Percentiles rank a stretch among this genome's conserved stretches.
phyloP scores from a whole-genome alignment of 2,113 vertebrate genomes.

The Tachycineta bicolor region DNA sequence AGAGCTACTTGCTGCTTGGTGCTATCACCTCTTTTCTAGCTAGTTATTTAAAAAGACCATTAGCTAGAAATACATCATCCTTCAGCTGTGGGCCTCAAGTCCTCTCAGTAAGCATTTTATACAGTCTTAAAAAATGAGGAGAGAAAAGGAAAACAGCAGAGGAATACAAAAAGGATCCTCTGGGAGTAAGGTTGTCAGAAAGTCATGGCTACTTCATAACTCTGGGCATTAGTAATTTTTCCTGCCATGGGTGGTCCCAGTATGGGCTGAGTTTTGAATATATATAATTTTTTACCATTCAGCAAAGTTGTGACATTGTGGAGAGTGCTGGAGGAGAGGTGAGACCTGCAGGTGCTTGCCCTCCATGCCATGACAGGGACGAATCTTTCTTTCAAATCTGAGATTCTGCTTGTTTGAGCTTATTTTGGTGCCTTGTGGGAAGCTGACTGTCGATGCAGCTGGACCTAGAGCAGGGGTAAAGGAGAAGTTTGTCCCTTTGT shows the following conservation, averaged over 20 bases:
- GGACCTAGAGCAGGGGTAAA: not conserved
- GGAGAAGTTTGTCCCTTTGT: not conserved
- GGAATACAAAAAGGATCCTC: slow-evolving; percentile 45
- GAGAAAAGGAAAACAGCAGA: slow-evolving; percentile 38
- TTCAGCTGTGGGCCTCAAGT: slow-evolving; percentile 57
- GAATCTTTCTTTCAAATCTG: not conserved
- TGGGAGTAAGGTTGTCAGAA: slow-evolving; percentile 51
- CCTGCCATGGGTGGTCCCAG: slow-evolving; percentile 49
- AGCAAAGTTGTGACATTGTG: not conserved
- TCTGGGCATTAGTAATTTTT: slow-evolving; percentile 55
- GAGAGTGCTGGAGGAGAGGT: not conserved
- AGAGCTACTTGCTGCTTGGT: slow-evolving; percentile 50
- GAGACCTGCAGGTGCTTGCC: not conserved
- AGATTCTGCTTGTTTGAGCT: not conserved
- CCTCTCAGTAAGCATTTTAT: slow-evolving; percentile 61
- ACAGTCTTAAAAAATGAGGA: slow-evolving; percentile 56
- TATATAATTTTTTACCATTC: not conserved
- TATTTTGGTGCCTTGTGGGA: not conserved
- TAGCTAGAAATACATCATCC: slow-evolving; percentile 57
- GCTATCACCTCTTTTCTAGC: not conserved
- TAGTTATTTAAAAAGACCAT: slow-evolving; percentile 18
- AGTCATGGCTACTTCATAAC: slow-evolving; percentile 53
- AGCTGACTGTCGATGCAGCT: not conserved
- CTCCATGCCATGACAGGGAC: not conserved
- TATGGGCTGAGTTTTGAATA: not conserved